Evolutionary conservation across 30 jellyfish, hydroid and myxozoan species (phyloP).

Genomic region (Turritopsis rubra): DNA sequence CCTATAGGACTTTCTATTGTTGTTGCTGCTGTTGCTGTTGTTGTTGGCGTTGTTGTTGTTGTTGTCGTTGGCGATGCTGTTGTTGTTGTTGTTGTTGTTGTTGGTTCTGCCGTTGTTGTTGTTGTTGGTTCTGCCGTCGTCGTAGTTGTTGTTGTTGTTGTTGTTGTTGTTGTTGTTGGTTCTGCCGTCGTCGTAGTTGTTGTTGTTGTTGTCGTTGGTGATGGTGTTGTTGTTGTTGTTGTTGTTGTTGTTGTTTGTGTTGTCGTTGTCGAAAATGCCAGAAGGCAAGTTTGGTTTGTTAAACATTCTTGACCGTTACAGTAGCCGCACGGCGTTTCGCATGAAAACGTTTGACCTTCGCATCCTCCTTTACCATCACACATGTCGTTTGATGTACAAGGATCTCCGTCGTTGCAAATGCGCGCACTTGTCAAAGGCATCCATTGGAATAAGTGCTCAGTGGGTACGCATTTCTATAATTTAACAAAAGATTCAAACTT

Average conservation of each 20-base stretch:
- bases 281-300: background rate
- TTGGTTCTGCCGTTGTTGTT: background rate
- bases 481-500: background rate
- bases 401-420: background rate
- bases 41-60: background rate
- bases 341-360: background rate
- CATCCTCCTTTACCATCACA: background rate
- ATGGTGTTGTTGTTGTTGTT: background rate
- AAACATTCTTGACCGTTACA: slow-evolving; percentile 1
- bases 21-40: too few species aligned
- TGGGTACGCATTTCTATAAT: background rate
- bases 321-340: background rate
- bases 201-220: background rate
- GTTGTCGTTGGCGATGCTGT: too few species aligned
- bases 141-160: background rate
- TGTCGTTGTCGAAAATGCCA: background rate
- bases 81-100: background rate
- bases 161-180: background rate
- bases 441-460: background rate
- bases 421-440: background rate
- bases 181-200: background rate
- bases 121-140: background rate
- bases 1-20: too few species aligned
- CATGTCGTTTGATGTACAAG: background rate
- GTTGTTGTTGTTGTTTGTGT: background rate